Evolutionary conservation across 2,113 vertebrate genomes (phyloP), one percentile per base, ranked within the genome.

Genomic region (Pelmatolapia mariae): DNA sequence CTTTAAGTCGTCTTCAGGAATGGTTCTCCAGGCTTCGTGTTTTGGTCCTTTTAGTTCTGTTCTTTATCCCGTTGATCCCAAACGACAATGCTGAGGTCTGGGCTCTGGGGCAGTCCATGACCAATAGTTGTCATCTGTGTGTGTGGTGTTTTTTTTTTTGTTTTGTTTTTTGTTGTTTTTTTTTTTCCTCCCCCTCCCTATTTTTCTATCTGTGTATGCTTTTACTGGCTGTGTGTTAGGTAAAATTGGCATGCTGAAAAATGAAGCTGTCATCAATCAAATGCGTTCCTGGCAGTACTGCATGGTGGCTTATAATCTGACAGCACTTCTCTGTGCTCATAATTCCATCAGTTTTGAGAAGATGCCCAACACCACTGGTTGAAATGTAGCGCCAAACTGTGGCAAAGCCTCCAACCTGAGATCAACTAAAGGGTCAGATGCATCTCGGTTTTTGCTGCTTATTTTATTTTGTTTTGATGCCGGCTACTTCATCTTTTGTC

Each of bases 401-500:
- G 36, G 36, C 63, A 68, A 40, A 71, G 5, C 66, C 36, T 71
- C 19, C 10, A 38, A 68, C 33, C 7, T 22, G 19, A 68, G 33
- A 68, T 40, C 63, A 40, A 1, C 33, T 68, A 3, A 40, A 38
- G 63, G 33, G 3, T 38, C 7, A 1, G 11, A 0, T 68, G 11
- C 4, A 40, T 40, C 33, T 13, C 1, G 38, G 38, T 15, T 24
- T 43, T 71, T 43, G 36, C 63, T 40, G 1, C 63, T 68, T 68
- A 13, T 66, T 63, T 63, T 7, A 4, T 63, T 13, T 18, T n/a
- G 61, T n/a, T 45, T 2, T 73, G 6, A 26, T 16, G 15, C 1
- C 0, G 6, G 2, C 9, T 43, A 73, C 8, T 45, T 18, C n/a
- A 2, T 43, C 40, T 11, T 73, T 73, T 73, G 0, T 47, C 9